Conservation (phyloP, 1,140 invertebrate species). For the Lutraria rhynchaena region DNA sequence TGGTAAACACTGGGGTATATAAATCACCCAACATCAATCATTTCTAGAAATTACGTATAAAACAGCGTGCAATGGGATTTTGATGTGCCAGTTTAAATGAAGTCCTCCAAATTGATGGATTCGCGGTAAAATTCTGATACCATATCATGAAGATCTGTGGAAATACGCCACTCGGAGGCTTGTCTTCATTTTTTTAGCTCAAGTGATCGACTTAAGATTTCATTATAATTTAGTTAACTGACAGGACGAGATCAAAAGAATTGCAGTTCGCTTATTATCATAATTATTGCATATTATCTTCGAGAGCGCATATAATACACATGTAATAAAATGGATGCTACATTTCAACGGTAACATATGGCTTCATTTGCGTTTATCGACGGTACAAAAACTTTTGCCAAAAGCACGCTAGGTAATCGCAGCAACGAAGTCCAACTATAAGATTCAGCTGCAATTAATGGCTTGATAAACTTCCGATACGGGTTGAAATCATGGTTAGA, state of each 20-base stretch:
- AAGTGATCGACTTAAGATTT: slow-evolving; percentile 38
- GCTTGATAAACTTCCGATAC: no score
- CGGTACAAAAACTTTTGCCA: not conserved
- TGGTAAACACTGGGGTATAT: slow-evolving; percentile 33
- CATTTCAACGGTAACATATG: slow-evolving; percentile 15
- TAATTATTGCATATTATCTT: slow-evolving; percentile 40
- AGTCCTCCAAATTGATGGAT: slow-evolving; percentile 48
- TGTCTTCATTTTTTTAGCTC: slow-evolving; percentile 1
- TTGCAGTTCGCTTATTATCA: not conserved
- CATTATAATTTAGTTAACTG: slow-evolving; percentile 39
- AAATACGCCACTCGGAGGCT: not conserved
- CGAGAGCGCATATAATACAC: slow-evolving; percentile 16
- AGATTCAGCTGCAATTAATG: no score
- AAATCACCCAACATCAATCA: slow-evolving; percentile 51
- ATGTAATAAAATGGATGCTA: slow-evolving; percentile 18
- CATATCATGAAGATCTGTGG: slow-evolving; percentile 46
- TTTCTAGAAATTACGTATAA: slow-evolving; percentile 31
- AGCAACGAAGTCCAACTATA: no score
- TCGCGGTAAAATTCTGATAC: slow-evolving; percentile 30
- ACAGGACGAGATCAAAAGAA: slow-evolving; percentile 41
- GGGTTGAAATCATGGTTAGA: no score
- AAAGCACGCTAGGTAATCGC: no score
- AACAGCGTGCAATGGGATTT: slow-evolving; percentile 56
- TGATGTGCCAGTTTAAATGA: slow-evolving; percentile 54
- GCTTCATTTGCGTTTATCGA: slow-evolving; percentile 20